These are phyloP conservation scores for Cynocephalus volans DNA, from an alignment of 2,113 vertebrate species.

Conservation along the genomic window DNA sequence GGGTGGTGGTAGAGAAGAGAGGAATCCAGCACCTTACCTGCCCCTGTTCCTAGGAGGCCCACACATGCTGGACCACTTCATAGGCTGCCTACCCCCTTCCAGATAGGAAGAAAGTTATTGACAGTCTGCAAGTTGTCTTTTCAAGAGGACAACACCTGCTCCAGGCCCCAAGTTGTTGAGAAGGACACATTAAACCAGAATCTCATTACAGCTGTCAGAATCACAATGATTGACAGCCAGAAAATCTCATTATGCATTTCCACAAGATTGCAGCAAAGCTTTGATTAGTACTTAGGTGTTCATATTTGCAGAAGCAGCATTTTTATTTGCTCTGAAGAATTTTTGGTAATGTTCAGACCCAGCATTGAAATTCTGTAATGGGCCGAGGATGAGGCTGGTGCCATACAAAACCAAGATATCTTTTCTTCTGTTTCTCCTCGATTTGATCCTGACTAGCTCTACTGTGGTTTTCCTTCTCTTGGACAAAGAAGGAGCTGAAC, in stretches of 20 bases:
- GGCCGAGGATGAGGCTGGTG: background rate
- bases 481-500: background rate
- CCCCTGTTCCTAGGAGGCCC: background rate
- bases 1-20: background rate
- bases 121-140: conserved; percentile 14
- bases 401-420: background rate
- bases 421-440: conserved; percentile 19
- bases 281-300: conserved; percentile 83
- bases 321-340: conserved; percentile 79
- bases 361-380: background rate
- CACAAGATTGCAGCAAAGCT: conserved; percentile 42
- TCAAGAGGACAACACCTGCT: conserved; percentile 64
- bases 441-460: background rate
- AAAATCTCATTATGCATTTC: conserved; percentile 78
- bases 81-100: rapidly evolving
- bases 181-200: conserved; percentile 60
- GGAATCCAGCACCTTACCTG: background rate
- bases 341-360: background rate
- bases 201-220: conserved; percentile 77
- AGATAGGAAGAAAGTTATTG: conserved; percentile 59
- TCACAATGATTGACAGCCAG: conserved; percentile 73
- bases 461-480: conserved; percentile 7
- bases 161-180: conserved; percentile 5
- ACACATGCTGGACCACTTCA: background rate
- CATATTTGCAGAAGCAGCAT: conserved; percentile 73